A percentile compares a stretch with the other conserved stretches of the same genome.
These are phyloP conservation scores for Actinostola sp. DNA, from an alignment of 92 coral and sea anemone genomes.

Conservation along the genomic window DNA sequence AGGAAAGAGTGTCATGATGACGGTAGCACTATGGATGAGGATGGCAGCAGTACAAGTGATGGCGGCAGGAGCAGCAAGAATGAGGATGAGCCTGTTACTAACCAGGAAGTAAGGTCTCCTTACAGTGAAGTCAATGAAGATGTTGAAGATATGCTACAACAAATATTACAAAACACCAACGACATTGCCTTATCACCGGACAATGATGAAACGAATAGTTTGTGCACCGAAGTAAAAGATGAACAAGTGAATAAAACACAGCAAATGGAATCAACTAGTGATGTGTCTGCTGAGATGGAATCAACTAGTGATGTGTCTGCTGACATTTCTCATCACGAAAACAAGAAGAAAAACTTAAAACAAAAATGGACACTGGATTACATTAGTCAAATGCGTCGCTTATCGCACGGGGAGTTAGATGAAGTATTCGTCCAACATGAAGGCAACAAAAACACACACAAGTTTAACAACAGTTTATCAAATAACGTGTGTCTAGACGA, in stretches of 20 bases:
- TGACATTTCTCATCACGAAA: neutral
- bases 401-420: neutral
- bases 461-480: neutral
- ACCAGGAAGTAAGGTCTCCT: neutral
- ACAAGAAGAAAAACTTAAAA: neutral
- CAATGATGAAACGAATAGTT: slow-evolving; percentile 50
- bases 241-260: neutral
- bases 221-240: no score
- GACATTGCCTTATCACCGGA: slow-evolving; percentile 2
- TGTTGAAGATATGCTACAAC: slow-evolving; percentile 65
- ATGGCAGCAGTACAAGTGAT: slow-evolving; percentile 2
- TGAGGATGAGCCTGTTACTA: slow-evolving; percentile 7
- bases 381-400: slow-evolving; percentile 1
- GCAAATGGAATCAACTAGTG: neutral
- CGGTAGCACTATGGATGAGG: neutral
- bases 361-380: slow-evolving; percentile 16
- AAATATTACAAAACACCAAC: slow-evolving; percentile 32
- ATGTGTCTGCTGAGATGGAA: neutral
- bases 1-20: no score
- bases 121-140: slow-evolving; percentile 53
- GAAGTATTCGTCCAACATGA: slow-evolving; percentile 12
- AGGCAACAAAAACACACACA: neutral
- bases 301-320: neutral
- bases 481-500: slow-evolving; percentile 21
- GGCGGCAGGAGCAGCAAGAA: slow-evolving; percentile 41